Percentiles rank a stretch among this genome's conserved stretches.
Evolutionary conservation across 2,113 vertebrate species (phyloP).

Genomic region (Struthio camelus): DNA sequence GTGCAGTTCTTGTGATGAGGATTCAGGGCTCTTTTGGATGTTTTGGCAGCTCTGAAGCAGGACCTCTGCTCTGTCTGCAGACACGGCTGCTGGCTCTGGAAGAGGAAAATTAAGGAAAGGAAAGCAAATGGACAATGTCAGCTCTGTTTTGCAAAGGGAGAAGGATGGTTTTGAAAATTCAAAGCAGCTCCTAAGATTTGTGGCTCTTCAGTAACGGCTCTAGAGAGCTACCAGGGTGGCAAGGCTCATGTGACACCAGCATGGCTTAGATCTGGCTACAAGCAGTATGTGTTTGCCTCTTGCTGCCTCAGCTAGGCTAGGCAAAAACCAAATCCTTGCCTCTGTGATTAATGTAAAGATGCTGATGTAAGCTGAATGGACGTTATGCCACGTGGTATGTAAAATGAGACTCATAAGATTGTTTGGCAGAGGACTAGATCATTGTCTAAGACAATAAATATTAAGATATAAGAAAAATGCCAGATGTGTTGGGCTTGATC

Average conservation of each 20-base stretch:
- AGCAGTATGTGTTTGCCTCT: not conserved
- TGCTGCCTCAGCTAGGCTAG: not conserved
- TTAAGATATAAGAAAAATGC: not conserved
- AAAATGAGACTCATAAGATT: not conserved
- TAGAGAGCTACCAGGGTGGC: not conserved
- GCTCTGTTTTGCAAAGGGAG: not conserved
- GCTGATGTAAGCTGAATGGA: not conserved
- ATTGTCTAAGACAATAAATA: not conserved
- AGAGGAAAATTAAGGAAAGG: not conserved
- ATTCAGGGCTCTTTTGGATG: not conserved
- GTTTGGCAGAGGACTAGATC: not conserved
- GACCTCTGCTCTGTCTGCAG: not conserved
- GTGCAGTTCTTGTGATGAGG: not conserved
- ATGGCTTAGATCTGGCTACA: not conserved
- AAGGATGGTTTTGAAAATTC: not conserved
- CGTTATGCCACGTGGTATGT: not conserved
- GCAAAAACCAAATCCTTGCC: not conserved
- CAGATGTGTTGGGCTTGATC: not conserved
- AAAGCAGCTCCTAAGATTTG: not conserved
- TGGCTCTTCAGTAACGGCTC: not conserved
- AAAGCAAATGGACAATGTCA: not conserved
- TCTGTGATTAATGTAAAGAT: not conserved
- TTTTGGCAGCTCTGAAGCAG: not conserved
- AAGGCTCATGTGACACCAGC: not conserved
- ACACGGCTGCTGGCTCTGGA: not conserved